These are phyloP conservation scores for Drosophila colorata DNA, from an alignment of 2,888 invertebrate species.

Conservation along the genomic window DNA sequence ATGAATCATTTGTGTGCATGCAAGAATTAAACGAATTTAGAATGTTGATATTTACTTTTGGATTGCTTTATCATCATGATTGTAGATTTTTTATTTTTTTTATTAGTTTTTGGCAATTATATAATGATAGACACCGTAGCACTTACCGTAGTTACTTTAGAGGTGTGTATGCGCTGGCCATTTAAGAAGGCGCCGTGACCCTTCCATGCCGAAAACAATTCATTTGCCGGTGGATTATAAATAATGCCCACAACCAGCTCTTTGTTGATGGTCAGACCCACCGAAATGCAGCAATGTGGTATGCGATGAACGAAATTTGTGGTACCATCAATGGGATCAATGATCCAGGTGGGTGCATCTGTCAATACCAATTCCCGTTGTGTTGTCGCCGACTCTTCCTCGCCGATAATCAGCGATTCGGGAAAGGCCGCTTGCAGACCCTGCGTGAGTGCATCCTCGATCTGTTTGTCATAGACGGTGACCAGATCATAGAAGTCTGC, in stretches of 20 bases:
- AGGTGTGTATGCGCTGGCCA: constrained; percentile 87
- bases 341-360: constrained; percentile 93
- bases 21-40: constrained; percentile 29
- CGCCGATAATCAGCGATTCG: constrained; percentile 91
- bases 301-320: constrained; percentile 91
- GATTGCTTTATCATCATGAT: constrained; percentile 24
- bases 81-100: constrained; percentile 4
- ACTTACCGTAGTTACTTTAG: constrained; percentile 81
- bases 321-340: constrained; percentile 95
- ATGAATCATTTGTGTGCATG: constrained; percentile 22
- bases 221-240: constrained; percentile 90
- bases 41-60: constrained; percentile 2
- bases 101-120: constrained; percentile 19
- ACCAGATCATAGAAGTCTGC: constrained; percentile 90
- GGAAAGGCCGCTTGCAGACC: constrained; percentile 87
- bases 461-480: constrained; percentile 91
- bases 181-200: constrained; percentile 92
- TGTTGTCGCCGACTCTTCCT: constrained; percentile 87
- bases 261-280: constrained; percentile 88
- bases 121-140: constrained; percentile 19
- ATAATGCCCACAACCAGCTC: constrained; percentile 89
- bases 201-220: constrained; percentile 90
- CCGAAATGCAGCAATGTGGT: constrained; percentile 89
- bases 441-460: constrained; percentile 90
- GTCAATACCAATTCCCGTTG: constrained; percentile 86